Base-by-base conservation (phyloP, 2,888 invertebrate species). In the Liopterus haemorrhoidalis region DNA sequence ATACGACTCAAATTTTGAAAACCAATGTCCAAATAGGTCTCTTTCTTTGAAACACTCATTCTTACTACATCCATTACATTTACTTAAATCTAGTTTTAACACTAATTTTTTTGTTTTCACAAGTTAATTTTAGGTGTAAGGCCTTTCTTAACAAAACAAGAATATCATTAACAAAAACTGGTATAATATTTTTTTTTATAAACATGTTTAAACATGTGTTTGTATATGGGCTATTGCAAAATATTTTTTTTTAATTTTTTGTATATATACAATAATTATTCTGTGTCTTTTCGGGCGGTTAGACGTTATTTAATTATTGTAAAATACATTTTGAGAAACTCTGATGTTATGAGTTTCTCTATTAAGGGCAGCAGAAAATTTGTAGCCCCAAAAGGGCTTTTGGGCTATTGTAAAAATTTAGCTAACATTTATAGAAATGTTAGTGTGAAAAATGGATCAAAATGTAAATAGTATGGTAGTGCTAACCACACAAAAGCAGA, bases 231-330 rank as follows among this genome's bases (percentile, higher is more conserved):
- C 69, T 69, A 69, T 69, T 69, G 69, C 66, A 69, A 69, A 66
- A 66, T 67, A 64, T 58, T 65, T 44, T 59, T 49, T 55, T 59
- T 57, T 63, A 59, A 49, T 57, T 58, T 37, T 32, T 35, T 48
- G 67, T 66, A 66, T 67, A 66, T 68, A 68, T 67, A 68, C 69
- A 64, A 67, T 68, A 68, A 67, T 68, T 68, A 67, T 66, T 63
- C 53, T 57, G 32, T 28, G 68, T 68, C 69, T 62, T 63, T 67
- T 68, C 68, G 69, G 69, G 68, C 68, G 57, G 51, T 54, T 66
- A 65, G 65, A 67, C 66, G 58, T 57, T 62, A 67, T 67, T 30
- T 44, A 44, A 68, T 68, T 67, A 68, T 65, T 67, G 68, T 67
- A 68, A 68, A 68, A 66, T 67, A 68, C 67, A 62, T 59, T 51